Percentiles rank a stretch among this genome's conserved stretches.
Conservation (phyloP, 2,888 invertebrate genomes). For the Drosophila borealis region DNA sequence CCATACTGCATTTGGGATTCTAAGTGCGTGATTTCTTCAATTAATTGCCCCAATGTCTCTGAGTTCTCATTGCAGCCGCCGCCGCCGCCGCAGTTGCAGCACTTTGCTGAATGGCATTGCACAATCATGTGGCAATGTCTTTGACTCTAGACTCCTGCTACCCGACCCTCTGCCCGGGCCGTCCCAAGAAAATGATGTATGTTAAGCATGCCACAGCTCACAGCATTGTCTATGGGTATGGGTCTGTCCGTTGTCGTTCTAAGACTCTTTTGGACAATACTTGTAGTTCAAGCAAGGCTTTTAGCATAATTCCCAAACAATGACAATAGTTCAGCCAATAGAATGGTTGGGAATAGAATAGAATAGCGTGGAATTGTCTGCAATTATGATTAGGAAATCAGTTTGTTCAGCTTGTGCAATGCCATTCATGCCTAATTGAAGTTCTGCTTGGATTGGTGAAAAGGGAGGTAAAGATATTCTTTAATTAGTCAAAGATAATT, state of each 20-base stretch:
- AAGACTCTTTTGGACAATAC: constrained; percentile 50
- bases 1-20: constrained; percentile 48
- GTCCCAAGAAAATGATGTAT: constrained; percentile 30
- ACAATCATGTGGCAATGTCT: constrained; percentile 55
- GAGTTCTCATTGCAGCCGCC: constrained; percentile 35
- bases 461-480: constrained; percentile 4
- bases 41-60: constrained; percentile 66
- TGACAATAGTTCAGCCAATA: constrained; percentile 62
- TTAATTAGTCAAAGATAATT: constrained; percentile 14
- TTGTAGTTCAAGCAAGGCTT: constrained; percentile 42
- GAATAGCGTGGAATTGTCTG: constrained; percentile 33
- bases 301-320: constrained; percentile 71
- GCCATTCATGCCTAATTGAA: constrained; percentile 11
- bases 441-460: constrained; percentile 7
- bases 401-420: constrained; percentile 39
- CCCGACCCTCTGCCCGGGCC: constrained; percentile 1
- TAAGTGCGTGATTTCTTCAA: constrained; percentile 77
- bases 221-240: constrained; percentile 58
- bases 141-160: background rate
- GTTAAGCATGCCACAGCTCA: constrained; percentile 42
- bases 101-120: constrained; percentile 47
- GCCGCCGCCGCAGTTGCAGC: constrained; percentile 51
- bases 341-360: constrained; percentile 18
- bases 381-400: constrained; percentile 51
- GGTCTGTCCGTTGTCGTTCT: constrained; percentile 2